These are phyloP conservation scores for Aphelinus atriplicis DNA, from an alignment of 1,140 invertebrate genomes.

Conservation along the genomic window DNA sequence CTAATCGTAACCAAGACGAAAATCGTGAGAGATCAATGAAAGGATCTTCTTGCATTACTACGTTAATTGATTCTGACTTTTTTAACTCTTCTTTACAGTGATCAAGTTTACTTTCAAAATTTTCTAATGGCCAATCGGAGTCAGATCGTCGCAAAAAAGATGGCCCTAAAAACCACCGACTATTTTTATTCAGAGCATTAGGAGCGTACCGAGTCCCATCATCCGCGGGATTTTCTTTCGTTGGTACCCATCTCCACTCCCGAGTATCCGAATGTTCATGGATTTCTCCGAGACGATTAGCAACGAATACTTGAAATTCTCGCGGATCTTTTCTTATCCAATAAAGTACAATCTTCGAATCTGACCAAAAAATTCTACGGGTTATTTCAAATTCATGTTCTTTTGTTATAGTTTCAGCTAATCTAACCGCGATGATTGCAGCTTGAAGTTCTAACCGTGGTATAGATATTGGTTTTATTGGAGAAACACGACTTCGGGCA, in stretches of 20 bases:
- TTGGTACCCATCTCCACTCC: background rate
- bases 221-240: conserved; percentile 15
- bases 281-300: conserved; percentile 9
- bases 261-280: background rate
- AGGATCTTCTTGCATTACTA: background rate
- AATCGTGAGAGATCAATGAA: background rate
- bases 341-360: background rate
- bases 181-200: background rate
- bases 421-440: background rate
- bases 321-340: conserved; percentile 5
- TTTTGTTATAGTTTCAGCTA: background rate
- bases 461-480: background rate
- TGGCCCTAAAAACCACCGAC: background rate
- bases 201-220: background rate
- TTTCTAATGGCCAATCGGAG: background rate
- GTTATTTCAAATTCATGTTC: conserved; percentile 3
- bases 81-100: background rate
- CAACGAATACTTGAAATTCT: background rate
- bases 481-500: background rate
- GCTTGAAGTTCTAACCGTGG: conserved; percentile 3
- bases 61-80: background rate
- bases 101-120: no score
- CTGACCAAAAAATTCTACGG: background rate
- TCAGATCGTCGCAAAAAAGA: background rate
- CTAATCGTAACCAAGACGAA: conserved; percentile 3